Base-by-base conservation (phyloP, 2,888 invertebrate genomes). In the Craniophora ligustri region DNA sequence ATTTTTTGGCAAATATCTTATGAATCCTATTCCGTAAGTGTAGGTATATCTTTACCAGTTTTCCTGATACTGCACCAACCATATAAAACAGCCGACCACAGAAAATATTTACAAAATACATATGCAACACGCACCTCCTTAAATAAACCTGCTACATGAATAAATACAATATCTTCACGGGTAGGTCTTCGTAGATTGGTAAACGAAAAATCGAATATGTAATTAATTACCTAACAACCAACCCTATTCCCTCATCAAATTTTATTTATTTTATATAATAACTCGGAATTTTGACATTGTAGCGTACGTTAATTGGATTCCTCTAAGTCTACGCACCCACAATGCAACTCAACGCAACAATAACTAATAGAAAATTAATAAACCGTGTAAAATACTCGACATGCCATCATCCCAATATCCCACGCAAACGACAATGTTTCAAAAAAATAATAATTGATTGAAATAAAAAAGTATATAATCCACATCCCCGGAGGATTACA, bases 401-500 rank as follows among this genome's bases (percentile, higher is more conserved):
- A 66, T 71, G 66, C 86, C 89, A 86, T 28, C 57, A 26, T 21
- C 14, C 59, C 73, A 63, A 75, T 90, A 88, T 86, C 89, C 89
- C 89, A 90, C 88, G 87, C 79, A 71, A 65, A 75, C 70, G 77
- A 79, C 84, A 84, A 80, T 80, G 78, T 84, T 85, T 81, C 39
- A 61, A 87, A 89, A 88, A 89, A 88, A 87, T 76, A 74, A 86
- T 86, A 86, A 86, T 86, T 86, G 81, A 82, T 79, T 73, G 67
- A 77, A 80, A 88, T 87, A 87, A 83, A 76, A 74, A 81, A n/a
- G n/a, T n/a, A n/a, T n/a, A 86, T 89, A 91, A 92, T 91, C 92
- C 88, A 84, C 72, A 75, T 87, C 92, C 90, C 92, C 69, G 23
- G 91, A 81, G 92, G 92, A 92, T 92, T 92, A 92, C 92, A 91